A percentile compares a stretch with the other conserved stretches of the same genome.
These are phyloP conservation scores for Pica pica DNA, from an alignment of 2,113 vertebrate genomes.

Conservation along the genomic window DNA sequence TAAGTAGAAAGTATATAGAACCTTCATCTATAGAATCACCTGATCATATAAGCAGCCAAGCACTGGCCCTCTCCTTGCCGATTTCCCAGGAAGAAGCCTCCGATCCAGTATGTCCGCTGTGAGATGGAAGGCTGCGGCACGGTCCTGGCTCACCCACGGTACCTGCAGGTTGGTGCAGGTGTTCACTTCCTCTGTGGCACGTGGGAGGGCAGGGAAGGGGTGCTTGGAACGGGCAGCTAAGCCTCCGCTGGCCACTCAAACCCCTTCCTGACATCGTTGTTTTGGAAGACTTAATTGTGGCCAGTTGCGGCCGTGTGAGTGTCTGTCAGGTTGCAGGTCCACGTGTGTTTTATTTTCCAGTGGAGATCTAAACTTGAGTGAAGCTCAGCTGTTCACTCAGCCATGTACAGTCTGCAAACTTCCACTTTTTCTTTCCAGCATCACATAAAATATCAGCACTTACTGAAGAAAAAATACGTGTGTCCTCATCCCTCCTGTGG, in stretches of 20 bases:
- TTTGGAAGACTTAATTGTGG: background rate
- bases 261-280: background rate
- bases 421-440: slow-evolving; percentile 74
- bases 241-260: background rate
- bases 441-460: slow-evolving; percentile 98
- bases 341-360: background rate
- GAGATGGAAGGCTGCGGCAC: slow-evolving; percentile 98
- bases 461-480: slow-evolving; percentile 97
- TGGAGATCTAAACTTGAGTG: background rate
- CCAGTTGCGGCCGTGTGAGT: background rate
- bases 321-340: background rate
- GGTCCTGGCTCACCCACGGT: slow-evolving; percentile 93
- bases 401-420: background rate
- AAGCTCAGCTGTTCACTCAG: background rate
- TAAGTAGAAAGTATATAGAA: background rate
- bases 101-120: slow-evolving; percentile 96
- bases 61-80: background rate
- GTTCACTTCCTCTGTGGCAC: background rate
- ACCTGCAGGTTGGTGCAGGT: slow-evolving; percentile 83
- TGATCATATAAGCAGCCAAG: background rate
- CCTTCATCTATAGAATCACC: background rate
- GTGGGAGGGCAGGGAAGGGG: background rate
- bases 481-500: slow-evolving; percentile 96
- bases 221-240: background rate
- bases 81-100: slow-evolving; percentile 90